A percentile compares a stretch with the other conserved stretches of the same genome.
Evolutionary conservation across 2,888 invertebrate species (phyloP).

Genomic region (Autographa pulchrina): DNA sequence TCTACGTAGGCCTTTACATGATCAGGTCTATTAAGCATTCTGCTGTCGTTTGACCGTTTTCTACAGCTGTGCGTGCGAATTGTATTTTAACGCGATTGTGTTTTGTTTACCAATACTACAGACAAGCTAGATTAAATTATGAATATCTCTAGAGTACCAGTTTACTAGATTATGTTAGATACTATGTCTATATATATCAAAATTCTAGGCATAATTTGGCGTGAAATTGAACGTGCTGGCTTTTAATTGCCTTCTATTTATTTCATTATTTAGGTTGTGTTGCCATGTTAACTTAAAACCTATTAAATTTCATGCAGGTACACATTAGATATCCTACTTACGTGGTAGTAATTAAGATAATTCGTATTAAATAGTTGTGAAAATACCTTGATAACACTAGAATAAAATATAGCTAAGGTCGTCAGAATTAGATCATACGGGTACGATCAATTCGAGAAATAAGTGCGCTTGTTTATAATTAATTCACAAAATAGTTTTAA

Average conservation of each 20-base stretch:
- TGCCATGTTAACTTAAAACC: too few species aligned
- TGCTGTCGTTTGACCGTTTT: neutral
- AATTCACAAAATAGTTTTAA: too few species aligned
- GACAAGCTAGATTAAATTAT: neutral
- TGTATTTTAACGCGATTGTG: neutral
- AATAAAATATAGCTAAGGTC: neutral
- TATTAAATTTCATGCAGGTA: too few species aligned
- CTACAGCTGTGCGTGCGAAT: neutral
- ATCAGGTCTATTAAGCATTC: neutral
- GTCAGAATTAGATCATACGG: neutral
- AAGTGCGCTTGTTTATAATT: neutral
- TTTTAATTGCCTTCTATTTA: too few species aligned
- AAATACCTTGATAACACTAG: neutral
- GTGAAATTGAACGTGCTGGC: too few species aligned
- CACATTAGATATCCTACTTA: neutral
- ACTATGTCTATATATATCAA: too few species aligned
- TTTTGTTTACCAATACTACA: neutral
- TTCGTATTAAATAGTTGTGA: neutral
- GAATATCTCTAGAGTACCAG: too few species aligned
- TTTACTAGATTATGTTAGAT: too few species aligned
- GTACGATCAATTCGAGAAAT: neutral
- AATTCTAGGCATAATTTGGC: too few species aligned
- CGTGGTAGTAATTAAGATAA: constrained; percentile 2
- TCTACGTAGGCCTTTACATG: too few species aligned
- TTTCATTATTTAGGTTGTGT: too few species aligned